These are phyloP conservation scores for Pachyrhynchus sulphureomaculatus DNA, from an alignment of 1,140 invertebrate genomes.

Conservation along the genomic window DNA sequence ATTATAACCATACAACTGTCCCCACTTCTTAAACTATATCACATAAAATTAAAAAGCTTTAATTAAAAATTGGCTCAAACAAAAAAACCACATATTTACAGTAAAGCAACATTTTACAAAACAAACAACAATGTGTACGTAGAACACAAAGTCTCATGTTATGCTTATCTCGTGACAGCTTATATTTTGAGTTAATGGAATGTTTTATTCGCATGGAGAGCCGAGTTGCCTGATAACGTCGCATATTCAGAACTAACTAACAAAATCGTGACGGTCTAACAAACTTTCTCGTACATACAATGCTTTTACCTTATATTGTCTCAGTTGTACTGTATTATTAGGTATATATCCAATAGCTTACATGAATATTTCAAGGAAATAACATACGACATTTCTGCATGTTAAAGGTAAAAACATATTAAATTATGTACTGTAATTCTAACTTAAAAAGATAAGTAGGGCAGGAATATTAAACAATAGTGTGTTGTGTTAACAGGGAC, in stretches of 20 bases:
- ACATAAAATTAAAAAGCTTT: no score
- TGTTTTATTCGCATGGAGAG: conserved; percentile 23
- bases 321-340: not conserved
- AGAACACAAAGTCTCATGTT: conserved; percentile 14
- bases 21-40: no score
- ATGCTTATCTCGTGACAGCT: conserved; percentile 30
- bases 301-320: conserved; percentile 3
- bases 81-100: conserved; percentile 11
- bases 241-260: conserved; percentile 8
- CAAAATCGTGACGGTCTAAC: conserved; percentile 7
- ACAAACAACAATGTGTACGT: conserved; percentile 8
- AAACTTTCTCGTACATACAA: conserved; percentile 11
- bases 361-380: no score
- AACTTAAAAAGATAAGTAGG: no score
- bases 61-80: conserved; percentile 10
- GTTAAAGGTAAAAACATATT: no score
- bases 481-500: no score
- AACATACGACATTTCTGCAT: not conserved
- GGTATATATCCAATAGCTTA: not conserved
- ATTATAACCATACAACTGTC: no score
- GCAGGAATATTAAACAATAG: no score
- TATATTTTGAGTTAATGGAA: conserved; percentile 26
- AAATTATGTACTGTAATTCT: no score
- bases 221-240: conserved; percentile 11
- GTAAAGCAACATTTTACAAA: conserved; percentile 10